Evolutionary conservation across 2,113 vertebrate genomes (phyloP), one percentile per base, ranked within the genome.

Genomic region (Paramormyrops kingsleyae): DNA sequence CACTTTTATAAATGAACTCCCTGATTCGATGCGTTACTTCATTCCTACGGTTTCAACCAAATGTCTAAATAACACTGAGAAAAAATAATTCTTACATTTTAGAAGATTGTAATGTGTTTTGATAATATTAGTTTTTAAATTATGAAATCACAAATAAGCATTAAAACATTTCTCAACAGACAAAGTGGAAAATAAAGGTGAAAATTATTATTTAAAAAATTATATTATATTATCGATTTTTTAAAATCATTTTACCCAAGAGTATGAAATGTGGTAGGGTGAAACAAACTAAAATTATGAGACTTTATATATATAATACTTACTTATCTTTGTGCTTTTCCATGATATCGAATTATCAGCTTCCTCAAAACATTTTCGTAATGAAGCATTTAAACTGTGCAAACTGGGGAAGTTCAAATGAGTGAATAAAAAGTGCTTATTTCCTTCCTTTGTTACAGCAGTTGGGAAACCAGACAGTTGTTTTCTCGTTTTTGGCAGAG

Each of bases 391-490:
- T 77, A 19, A 19, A 17, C 13, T 77, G 2, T 13, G 31, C 70
- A 19, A 15, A 39, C 35, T 39, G 70, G 12, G 70, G 12, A 77
- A 42, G 70, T 39, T 77, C 0, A 77, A 77, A 77, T 39, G 5
- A 5, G 1, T 17, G 5, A 80, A 7, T 42, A 5, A 19, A 39
- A 42, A 19, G 86, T 31, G 31, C 31, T 50, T 6, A 56, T 31
- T 87, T 87, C 86, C 86, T 87, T 87, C 86, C 86, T 87, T 39
- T 39, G 12, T 87, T 8, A 5, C 85, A 35, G 50, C 5, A 85
- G 1, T 86, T 47, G 21, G 3, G 31, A 59, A 87, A 19, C 17
- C 52, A 31, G 17, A 15, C n/a, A 9, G n/a, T 35, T 87, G n/a
- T 74, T 13, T 77, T 77, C 31, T 17, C 27, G 4, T 77, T 15